Evolutionary conservation across 2,797 vertebrate genomes (phyloP).

Genomic region (Zenarchopterus dispar): DNA sequence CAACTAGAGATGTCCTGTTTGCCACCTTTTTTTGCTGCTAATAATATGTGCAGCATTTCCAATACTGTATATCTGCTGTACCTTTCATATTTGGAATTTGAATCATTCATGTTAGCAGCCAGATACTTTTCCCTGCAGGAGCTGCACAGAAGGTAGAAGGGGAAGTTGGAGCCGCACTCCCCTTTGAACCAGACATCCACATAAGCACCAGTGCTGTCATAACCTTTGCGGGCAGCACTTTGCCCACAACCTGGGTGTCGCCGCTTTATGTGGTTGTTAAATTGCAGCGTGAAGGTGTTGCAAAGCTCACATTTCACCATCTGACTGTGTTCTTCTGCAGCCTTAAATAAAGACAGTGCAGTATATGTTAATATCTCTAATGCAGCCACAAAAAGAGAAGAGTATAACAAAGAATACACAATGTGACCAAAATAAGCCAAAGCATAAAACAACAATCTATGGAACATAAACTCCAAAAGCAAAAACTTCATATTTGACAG

Average conservation of each 20-base stretch:
- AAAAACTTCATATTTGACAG: not conserved
- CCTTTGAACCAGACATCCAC: conserved; percentile 88
- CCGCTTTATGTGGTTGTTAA: conserved; percentile 85
- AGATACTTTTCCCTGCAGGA: conserved; percentile 85
- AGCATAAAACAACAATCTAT: not conserved
- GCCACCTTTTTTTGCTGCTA: not conserved
- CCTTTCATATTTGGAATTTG: conserved; percentile 78
- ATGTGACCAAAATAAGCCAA: too few species aligned
- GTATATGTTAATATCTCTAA: not conserved
- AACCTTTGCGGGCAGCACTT: conserved; percentile 84
- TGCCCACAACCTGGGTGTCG: conserved; percentile 86
- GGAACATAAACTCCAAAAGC: not conserved
- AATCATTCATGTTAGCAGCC: conserved; percentile 72
- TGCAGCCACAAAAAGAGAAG: not conserved
- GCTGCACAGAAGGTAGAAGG: conserved; percentile 86
- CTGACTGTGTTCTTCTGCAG: conserved; percentile 81
- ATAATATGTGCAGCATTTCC: not conserved
- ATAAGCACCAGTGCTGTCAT: conserved; percentile 85
- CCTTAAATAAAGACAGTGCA: conserved; percentile 49
- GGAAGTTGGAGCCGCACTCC: conserved; percentile 86
- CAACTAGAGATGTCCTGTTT: not conserved
- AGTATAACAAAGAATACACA: too few species aligned
- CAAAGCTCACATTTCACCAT: conserved; percentile 88
- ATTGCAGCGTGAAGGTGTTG: conserved; percentile 83
- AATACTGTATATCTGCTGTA: conserved; percentile 23